Evolutionary conservation across 2,113 vertebrate species (phyloP).

Genomic region (Cranoglanis bouderius): DNA sequence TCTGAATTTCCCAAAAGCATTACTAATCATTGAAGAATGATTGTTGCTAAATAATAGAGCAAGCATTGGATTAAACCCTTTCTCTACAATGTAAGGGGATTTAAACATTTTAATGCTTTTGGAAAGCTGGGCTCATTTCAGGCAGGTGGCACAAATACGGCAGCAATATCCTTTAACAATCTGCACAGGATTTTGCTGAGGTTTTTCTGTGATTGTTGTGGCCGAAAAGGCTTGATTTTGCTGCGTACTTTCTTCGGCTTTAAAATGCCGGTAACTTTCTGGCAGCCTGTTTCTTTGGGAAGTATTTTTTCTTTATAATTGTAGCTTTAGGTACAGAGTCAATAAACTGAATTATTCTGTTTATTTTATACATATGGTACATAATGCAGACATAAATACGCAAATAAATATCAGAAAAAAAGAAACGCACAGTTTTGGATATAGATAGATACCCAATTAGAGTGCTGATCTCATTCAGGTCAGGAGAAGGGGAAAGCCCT

Average conservation of each 20-base stretch:
- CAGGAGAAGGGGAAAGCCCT: slow-evolving; percentile 46
- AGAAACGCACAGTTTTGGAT: not conserved
- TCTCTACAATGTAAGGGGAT: not conserved
- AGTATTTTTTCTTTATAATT: not conserved
- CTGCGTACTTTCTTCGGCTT: not conserved
- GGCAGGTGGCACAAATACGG: not conserved
- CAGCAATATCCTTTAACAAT: not conserved
- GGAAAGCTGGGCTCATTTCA: not conserved
- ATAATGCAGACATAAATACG: not conserved
- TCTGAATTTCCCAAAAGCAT: not conserved
- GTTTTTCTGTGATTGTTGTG: too few species aligned
- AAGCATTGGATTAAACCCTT: not conserved
- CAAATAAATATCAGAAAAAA: not conserved
- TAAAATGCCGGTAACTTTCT: not conserved
- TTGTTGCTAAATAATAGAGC: not conserved
- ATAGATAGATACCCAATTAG: slow-evolving; percentile 2
- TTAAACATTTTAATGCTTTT: not conserved
- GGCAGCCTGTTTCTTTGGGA: not conserved
- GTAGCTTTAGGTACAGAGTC: not conserved
- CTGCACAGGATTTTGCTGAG: too few species aligned
- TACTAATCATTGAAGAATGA: not conserved
- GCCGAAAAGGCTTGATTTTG: too few species aligned
- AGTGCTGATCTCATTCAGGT: slow-evolving; percentile 41
- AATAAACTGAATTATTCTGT: not conserved
- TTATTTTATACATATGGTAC: not conserved